Base-by-base conservation (phyloP, 37 sponge, comb jelly and placozoan genomes). In the Bolinopsis microptera region DNA sequence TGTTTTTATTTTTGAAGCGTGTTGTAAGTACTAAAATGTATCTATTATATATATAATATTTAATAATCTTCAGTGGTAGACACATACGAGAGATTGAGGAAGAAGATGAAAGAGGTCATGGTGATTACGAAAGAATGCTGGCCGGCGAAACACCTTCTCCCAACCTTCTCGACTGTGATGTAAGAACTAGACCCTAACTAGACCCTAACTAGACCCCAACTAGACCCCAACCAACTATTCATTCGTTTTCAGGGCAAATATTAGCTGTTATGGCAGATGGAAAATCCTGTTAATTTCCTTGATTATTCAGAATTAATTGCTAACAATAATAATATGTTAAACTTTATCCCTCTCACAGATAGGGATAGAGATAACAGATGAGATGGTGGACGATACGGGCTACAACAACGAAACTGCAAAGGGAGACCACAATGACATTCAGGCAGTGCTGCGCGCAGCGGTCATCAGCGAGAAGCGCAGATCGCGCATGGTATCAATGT, bases 391-490 rank as follows among this genome's bases (percentile, higher is more conserved):
- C 0, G 90, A 86, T 23, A 86, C 34, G 38, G 61, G 61, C 61
- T 86, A 86, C 90, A 86, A 38, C 30, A 41, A 27, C 61, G 36
- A 36, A 9, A 86, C 90, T n/a, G 90, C 90, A 9, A 13, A 86
- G 28, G 90, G 90, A 13, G 90, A 86, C 30, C 41, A 41, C 41
- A 86, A 86, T 40, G 90, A 86, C 31, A 2, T 86, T 2, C 38
- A 86, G 0, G 90, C 90, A 33, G 90, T 86, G 26, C 25, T 86
- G 48, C 34, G 61, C 0, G 90, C 90, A 9, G 90, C 90, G 0
- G 61, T 86, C 3, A 86, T 86, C 90, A 86, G 90, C 61, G 90
- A 86, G 61, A 86, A 86, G 48, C 41, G 90, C 25, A 13, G 90
- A n/a, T 86, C 90, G 26, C 90, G 90, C 28, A n/a, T 24, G 13